Percentiles rank a stretch among this genome's conserved stretches.
Evolutionary conservation across 2,888 invertebrate genomes (phyloP).

Genomic region (Caenorhabditis becei): DNA sequence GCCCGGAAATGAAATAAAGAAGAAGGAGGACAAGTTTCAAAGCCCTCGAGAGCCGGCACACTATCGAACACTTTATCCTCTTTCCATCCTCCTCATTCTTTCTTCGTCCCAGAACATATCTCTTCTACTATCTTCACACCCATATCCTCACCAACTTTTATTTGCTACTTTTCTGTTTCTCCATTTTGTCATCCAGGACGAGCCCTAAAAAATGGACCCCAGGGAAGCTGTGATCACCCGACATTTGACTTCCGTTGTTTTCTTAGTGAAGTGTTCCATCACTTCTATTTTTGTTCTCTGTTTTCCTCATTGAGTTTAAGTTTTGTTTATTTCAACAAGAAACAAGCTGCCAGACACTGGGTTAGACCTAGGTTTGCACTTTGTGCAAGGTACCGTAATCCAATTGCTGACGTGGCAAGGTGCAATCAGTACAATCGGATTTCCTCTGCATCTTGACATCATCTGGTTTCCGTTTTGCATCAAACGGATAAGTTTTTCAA

Average conservation of each 20-base stretch:
- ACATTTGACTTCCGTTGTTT: background rate
- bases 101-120: background rate
- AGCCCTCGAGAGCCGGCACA: constrained; percentile 2
- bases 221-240: background rate
- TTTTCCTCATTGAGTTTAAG: too few relatives aligned
- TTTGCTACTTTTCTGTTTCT: background rate
- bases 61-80: constrained; percentile 8
- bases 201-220: background rate
- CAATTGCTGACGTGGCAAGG: background rate
- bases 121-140: background rate
- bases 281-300: background rate
- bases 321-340: too few relatives aligned
- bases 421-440: constrained; percentile 10
- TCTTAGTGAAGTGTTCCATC: background rate
- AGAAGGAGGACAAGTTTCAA: constrained; percentile 3
- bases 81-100: background rate
- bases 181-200: background rate
- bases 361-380: too few relatives aligned
- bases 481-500: background rate
- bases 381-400: background rate
- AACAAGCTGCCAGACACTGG: too few relatives aligned
- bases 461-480: background rate
- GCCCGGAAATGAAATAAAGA: constrained; percentile 13
- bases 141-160: background rate
- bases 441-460: constrained; percentile 8